phyloP scores from a whole-genome alignment of 2,888 invertebrate species.

The Lathronympha strigana region DNA sequence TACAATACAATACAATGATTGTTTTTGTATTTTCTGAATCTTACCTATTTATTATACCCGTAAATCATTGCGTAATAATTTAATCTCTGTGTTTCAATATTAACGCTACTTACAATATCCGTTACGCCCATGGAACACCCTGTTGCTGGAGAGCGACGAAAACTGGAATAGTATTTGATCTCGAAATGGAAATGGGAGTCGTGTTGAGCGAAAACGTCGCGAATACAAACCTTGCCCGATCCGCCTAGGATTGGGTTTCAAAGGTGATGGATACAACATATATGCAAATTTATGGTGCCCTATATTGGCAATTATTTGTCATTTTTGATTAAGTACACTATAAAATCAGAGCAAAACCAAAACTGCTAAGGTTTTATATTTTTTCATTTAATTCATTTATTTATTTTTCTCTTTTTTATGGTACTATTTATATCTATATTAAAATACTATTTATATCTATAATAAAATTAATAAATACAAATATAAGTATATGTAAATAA shows the following conservation, averaged over 20 bases:
- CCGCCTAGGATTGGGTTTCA: conserved; percentile 14
- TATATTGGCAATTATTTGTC: neutral
- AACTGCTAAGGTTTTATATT: no score
- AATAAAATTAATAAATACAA: no score
- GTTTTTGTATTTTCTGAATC: no score
- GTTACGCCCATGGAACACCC: conserved; percentile 43
- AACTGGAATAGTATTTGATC: conserved; percentile 55
- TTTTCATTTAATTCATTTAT: no score
- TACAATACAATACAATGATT: no score
- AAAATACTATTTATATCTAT: no score
- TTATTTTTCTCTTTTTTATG: no score
- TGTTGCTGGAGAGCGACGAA: conserved; percentile 48
- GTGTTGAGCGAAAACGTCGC: conserved; percentile 40
- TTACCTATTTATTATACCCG: no score
- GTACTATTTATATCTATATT: no score
- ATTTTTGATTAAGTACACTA: neutral
- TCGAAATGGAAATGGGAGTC: conserved; percentile 52
- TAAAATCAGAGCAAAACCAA: neutral
- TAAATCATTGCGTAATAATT: no score
- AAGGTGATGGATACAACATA: conserved; percentile 14
- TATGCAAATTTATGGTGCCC: neutral
- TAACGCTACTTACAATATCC: neutral
- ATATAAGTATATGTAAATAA: no score
- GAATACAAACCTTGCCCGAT: conserved; percentile 41
- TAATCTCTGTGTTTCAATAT: no score